Conservation (phyloP, 2,888 invertebrate species). For the Mythimna impura region DNA sequence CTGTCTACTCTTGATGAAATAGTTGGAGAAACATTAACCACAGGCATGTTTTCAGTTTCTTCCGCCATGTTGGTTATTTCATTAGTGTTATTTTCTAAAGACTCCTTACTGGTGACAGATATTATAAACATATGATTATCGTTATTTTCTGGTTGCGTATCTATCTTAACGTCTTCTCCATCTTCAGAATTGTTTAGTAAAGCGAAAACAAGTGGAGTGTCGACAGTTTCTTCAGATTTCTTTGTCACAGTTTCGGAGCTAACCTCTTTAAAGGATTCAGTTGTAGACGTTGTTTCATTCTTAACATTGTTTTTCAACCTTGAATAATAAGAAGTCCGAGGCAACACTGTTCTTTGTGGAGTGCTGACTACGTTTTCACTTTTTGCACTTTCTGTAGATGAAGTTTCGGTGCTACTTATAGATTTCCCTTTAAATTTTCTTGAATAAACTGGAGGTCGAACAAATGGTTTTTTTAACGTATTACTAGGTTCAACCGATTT, state of each 20-base stretch:
- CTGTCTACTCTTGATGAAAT: conserved; percentile 62
- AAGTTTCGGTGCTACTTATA: conserved; percentile 69
- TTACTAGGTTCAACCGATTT: conserved; percentile 72
- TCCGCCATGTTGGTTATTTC: conserved; percentile 72
- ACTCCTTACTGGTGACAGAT: conserved; percentile 82
- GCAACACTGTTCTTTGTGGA: conserved; percentile 71
- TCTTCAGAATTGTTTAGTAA: conserved; percentile 75
- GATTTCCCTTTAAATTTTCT: conserved; percentile 74
- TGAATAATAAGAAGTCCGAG: conserved; percentile 83
- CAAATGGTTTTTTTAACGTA: conserved; percentile 74
- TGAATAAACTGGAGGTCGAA: conserved; percentile 77
- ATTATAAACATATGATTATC: conserved; percentile 77
- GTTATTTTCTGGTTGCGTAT: conserved; percentile 63
- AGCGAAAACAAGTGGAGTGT: conserved; percentile 81
- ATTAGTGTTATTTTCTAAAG: conserved; percentile 77
- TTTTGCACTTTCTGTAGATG: conserved; percentile 59
- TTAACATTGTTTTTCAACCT: conserved; percentile 75
- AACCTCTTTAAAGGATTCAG: conserved; percentile 61
- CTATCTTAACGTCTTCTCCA: conserved; percentile 58
- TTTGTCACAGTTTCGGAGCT: conserved; percentile 67
- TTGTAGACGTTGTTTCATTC: conserved; percentile 67
- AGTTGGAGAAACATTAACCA: conserved; percentile 70
- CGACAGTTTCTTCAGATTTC: conserved; percentile 74
- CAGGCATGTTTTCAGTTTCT: conserved; percentile 73
- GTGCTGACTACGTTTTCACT: conserved; percentile 57